Base-by-base conservation (phyloP, 2,888 invertebrate species). In the Drosophila leonis region DNA sequence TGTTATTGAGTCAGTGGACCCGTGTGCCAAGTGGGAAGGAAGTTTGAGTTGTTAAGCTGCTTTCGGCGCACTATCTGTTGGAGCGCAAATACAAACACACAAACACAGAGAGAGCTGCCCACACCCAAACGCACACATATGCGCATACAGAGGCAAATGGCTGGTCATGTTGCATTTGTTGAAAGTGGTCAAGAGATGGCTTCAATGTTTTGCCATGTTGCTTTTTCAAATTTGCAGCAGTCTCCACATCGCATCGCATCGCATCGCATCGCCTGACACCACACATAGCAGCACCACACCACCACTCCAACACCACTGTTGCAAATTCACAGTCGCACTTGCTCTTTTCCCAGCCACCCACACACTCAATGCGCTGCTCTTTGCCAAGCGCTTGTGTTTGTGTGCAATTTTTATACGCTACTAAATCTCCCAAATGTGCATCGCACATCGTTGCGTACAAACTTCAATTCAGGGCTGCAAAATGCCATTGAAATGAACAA, bases 1-100 rank as follows among this genome's bases (percentile, higher is more conserved):
- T 73, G 71, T 64, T 82, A 79, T 76, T 70, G 80, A 82, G 72
- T 68, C 65, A 61, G 42, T 48, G 74, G 56, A 74, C 29, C 35
- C 66, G 55, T 51, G 72, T 46, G 33, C 44, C 49, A 67, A 52
- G 51, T 64, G 49, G 44, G 18, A 72, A 74, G 78, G 78, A 80
- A 80, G 74, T 80, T 67, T 66, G 72, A 83, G 86, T 71, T 80
- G 82, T 80, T 86, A 82, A 86, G 82, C 83, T 82, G 83, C 78
- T 86, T 83, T 80, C 64, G 70, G 72, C 61, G 66, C 66, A 46
- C 73, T 67, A 57, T 73, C 72, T 61, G 68, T 24, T 54, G 54
- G 41, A 62, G 49, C 41, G 46, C 65, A 75, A 54, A 68, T 42
- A 61, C 46, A 57, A 42, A 62, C 44, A 56, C 51, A 42, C 29